Evolutionary conservation across 2,797 vertebrate genomes (phyloP), one percentile per base, ranked within the genome.

Genomic region (Chaetophractus vellerosus): DNA sequence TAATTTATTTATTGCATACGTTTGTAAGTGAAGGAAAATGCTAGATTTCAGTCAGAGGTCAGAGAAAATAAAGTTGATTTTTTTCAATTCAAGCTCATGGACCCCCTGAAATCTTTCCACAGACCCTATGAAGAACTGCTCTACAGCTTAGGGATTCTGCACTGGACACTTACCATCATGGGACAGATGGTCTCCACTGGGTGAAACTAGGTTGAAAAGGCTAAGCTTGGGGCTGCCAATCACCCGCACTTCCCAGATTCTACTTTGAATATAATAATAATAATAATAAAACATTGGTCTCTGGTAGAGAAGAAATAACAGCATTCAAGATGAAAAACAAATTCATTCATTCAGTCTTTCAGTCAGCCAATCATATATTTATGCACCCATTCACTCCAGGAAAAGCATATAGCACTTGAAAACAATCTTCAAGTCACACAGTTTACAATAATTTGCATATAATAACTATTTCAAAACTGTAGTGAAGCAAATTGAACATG

Each of bases 391-490:
- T 89, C 93, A 95, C 79, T 96, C 50, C 75, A 95, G 75, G 82
- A 83, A 97, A 96, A 41, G 75, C 93, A 95, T 92, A 95, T 64
- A 97, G 92, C 79, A 91, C 96, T 97, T 95, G 57, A 95, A 93
- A 97, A 96, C 71, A 96, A 95, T 96, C 95, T 94, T 89, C 63
- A 96, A 96, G 92, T 64, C 94, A 94, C 72, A 90, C 71, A 82
- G 96, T 96, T 93, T 95, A 59, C 90, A 94, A 91, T 85, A 74
- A 97, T 96, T 96, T 95, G 86, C 92, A 97, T 94, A 95, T 91
- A 96, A 96, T 96, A 97, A 96, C 88, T 92, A 94, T 96, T 96
- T 96, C 82, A 87, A 96, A 97, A 96, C 61, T 96, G 75, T 90
- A 97, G 93, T 91, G 96, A 93, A 94, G 88, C 79, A 81, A 64